phyloP scores from a whole-genome alignment of 2,888 invertebrate species.

The Campoplex nolae region DNA sequence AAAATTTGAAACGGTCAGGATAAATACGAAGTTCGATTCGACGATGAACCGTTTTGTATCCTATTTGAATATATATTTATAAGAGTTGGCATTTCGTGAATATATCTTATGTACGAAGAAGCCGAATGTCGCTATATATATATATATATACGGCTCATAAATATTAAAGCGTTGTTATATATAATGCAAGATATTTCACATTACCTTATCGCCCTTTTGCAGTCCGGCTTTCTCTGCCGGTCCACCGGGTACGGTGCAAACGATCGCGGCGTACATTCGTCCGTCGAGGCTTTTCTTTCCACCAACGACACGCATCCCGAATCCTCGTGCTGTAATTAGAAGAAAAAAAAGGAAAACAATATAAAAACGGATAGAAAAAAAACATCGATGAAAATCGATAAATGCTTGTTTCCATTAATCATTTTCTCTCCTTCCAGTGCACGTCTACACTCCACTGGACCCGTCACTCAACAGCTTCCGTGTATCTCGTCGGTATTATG shows the following conservation, averaged over 20 bases:
- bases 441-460: background rate
- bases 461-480: conserved; percentile 23
- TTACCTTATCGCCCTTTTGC: conserved; percentile 94
- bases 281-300: conserved; percentile 95
- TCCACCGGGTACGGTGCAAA: conserved; percentile 96
- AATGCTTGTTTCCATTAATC: background rate
- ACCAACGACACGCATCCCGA: conserved; percentile 97
- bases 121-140: background rate
- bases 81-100: background rate
- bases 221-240: conserved; percentile 96
- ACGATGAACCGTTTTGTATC: background rate
- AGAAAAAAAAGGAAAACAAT: conserved; percentile 26
- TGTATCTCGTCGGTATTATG: background rate
- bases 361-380: background rate
- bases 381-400: background rate
- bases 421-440: background rate
- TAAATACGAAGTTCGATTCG: background rate
- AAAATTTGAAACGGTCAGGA: background rate
- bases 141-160: conserved; percentile 4
- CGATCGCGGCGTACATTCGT: conserved; percentile 94
- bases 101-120: background rate
- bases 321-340: conserved; percentile 88
- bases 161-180: background rate
- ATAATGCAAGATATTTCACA: background rate
- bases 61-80: background rate